A percentile compares a stretch with the other conserved stretches of the same genome.
Evolutionary conservation across 64 coral and sea anemone species (phyloP).

Genomic region (Montipora cactus): DNA sequence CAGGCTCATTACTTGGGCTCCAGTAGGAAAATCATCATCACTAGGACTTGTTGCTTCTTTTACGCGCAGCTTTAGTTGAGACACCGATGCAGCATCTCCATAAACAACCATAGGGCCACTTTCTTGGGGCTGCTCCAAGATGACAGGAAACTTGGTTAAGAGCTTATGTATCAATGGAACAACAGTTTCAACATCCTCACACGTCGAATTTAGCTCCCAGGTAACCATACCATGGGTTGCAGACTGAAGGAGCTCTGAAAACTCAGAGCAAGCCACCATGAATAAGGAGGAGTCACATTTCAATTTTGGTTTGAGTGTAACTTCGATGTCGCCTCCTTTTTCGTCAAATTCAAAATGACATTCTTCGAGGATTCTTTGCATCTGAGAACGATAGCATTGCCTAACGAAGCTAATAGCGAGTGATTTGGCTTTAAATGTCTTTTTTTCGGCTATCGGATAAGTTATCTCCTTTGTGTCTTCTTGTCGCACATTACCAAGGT

Average conservation of each 20-base stretch:
- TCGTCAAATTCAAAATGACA: neutral
- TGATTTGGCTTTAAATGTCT: neutral
- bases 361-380: neutral
- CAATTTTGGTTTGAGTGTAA: neutral
- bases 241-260: neutral
- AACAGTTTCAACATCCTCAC: neutral
- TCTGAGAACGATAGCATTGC: neutral
- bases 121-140: neutral
- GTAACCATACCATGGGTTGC: conserved; percentile 28
- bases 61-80: neutral
- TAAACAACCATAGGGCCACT: conserved; percentile 1
- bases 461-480: neutral
- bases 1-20: neutral
- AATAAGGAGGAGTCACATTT: neutral
- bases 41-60: neutral
- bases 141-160: neutral
- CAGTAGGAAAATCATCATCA: neutral
- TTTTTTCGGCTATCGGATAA: neutral
- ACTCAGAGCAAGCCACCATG: neutral
- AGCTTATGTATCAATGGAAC: neutral
- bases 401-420: neutral
- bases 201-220: neutral
- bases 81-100: conserved; percentile 28
- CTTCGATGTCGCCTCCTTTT: neutral
- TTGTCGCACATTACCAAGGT: neutral